Evolutionary conservation across 2,113 vertebrate genomes (phyloP).

Genomic region (Macrotus californicus): DNA sequence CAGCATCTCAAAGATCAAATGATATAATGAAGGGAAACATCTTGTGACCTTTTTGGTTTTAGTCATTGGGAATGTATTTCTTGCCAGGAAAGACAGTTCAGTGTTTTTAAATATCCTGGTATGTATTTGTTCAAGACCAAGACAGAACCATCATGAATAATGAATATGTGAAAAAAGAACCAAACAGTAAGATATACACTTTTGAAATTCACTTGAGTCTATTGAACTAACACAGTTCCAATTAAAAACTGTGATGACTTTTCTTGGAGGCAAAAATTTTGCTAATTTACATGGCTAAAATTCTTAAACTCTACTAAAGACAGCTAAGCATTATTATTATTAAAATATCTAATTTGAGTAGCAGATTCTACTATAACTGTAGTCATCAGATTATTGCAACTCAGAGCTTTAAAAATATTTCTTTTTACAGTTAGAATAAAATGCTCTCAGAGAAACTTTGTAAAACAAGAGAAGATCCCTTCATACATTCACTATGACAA

Average conservation of each 20-base stretch:
- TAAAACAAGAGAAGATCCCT: not conserved
- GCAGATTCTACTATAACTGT: not conserved
- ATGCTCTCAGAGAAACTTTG: not conserved
- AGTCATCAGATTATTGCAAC: not conserved
- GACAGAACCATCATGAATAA: slow-evolving; percentile 44
- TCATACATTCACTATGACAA: not conserved
- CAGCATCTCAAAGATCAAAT: slow-evolving; percentile 57
- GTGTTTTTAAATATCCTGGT: slow-evolving; percentile 54
- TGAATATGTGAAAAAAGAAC: not conserved
- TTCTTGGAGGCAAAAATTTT: not conserved
- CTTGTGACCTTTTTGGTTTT: slow-evolving; percentile 66
- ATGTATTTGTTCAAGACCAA: slow-evolving; percentile 66
- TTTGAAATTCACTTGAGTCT: slow-evolving; percentile 17
- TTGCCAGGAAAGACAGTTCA: slow-evolving; percentile 43
- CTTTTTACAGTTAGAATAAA: not conserved
- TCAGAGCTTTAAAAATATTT: not conserved
- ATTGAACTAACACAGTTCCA: not conserved
- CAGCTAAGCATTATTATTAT: not conserved
- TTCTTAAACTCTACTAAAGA: not conserved
- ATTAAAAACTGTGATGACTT: not conserved
- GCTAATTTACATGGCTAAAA: not conserved
- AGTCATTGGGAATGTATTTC: slow-evolving; percentile 46
- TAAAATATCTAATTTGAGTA: slow-evolving; percentile 9
- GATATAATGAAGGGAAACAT: slow-evolving; percentile 70
- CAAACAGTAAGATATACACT: not conserved